Percentiles rank a stretch among this genome's conserved stretches.
These are phyloP conservation scores for Rhinoraja longicauda DNA, from an alignment of 2,797 vertebrate genomes.

Conservation along the genomic window DNA sequence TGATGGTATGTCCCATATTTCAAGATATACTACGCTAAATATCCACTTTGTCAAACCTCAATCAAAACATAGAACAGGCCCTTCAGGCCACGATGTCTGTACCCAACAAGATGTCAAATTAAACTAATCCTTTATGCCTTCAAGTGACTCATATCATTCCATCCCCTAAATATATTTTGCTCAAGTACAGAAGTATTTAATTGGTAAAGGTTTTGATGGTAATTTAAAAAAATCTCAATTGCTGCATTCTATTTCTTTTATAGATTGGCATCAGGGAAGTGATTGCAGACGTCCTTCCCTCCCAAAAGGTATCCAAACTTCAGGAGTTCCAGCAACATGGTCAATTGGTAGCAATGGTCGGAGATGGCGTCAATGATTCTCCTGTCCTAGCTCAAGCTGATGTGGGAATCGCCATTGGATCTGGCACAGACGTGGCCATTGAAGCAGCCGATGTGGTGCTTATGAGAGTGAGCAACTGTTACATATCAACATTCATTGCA, in stretches of 20 bases:
- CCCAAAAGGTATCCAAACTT: constrained; percentile 93
- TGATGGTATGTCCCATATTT: too few relatives aligned
- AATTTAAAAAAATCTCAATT: background rate
- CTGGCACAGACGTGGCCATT: constrained; percentile 90
- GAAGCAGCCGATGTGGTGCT: constrained; percentile 94
- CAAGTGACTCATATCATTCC: too few relatives aligned
- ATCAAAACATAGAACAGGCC: too few relatives aligned
- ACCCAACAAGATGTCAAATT: too few relatives aligned
- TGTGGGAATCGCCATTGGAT: constrained; percentile 88
- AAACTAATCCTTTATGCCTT: too few relatives aligned
- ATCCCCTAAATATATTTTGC: background rate
- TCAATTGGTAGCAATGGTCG: constrained; percentile 88
- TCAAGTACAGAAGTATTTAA: background rate
- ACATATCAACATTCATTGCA: background rate
- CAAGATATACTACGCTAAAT: too few relatives aligned
- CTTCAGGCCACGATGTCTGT: too few relatives aligned
- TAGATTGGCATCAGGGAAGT: constrained; percentile 90
- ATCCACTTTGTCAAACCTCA: too few relatives aligned
- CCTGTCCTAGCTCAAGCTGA: constrained; percentile 85
- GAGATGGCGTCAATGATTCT: constrained; percentile 92
- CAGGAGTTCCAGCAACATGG: constrained; percentile 79
- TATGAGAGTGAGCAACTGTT: constrained; percentile 69
- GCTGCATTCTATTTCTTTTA: background rate
- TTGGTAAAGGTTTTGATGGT: background rate
- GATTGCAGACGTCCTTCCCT: constrained; percentile 90